phyloP scores from a whole-genome alignment of 92 coral and sea anemone species.

The Zoanthus sociatus region DNA sequence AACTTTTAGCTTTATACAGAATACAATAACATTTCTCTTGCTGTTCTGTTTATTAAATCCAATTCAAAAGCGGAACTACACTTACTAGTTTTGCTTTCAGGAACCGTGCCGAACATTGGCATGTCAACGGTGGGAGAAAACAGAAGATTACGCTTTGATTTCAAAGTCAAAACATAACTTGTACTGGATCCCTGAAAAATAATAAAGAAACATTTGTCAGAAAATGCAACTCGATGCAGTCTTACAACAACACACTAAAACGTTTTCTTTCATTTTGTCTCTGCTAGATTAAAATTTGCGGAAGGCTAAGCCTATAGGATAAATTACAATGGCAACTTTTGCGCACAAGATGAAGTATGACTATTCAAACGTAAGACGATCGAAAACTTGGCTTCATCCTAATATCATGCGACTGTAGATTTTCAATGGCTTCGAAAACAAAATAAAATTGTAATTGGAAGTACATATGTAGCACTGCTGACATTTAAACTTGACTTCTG shows the following conservation, averaged over 20 bases:
- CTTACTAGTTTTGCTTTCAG: conserved; percentile 61
- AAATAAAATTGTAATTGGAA: not conserved
- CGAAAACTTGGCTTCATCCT: too few species aligned
- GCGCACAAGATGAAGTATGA: not conserved
- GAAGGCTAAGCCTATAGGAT: not conserved
- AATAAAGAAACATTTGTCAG: conserved; percentile 26
- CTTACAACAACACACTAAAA: not conserved
- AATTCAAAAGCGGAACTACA: not conserved
- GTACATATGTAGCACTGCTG: not conserved
- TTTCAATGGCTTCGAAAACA: not conserved
- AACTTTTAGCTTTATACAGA: too few species aligned
- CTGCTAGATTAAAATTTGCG: not conserved
- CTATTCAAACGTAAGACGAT: not conserved
- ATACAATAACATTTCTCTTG: not conserved
- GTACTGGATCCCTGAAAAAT: conserved; percentile 47
- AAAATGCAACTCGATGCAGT: not conserved
- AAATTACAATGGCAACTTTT: not conserved
- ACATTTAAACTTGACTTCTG: not conserved
- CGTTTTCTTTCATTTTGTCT: not conserved
- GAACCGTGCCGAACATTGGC: conserved; percentile 44
- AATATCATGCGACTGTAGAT: too few species aligned
- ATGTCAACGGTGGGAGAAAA: conserved; percentile 61
- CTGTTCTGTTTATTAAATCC: conserved; percentile 3
- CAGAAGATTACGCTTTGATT: conserved; percentile 69
- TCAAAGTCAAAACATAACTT: conserved; percentile 53